Conservation (phyloP, 2,888 invertebrate species). For the Perizoma flavofasciatum region DNA sequence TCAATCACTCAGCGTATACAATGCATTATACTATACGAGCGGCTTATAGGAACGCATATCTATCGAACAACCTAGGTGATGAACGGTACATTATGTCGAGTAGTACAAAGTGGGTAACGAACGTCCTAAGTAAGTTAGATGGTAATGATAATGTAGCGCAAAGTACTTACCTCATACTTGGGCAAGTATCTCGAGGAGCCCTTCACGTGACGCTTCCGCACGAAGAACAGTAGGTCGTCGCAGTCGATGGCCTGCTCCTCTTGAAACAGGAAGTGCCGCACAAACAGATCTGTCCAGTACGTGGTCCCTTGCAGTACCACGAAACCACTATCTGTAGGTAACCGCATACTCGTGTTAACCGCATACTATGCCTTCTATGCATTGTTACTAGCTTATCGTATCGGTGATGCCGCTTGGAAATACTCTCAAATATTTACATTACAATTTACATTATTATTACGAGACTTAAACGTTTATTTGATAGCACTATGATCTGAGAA, state of each 20-base stretch:
- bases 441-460: neutral
- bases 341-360: slow-evolving; percentile 21
- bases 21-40: too few relatives aligned
- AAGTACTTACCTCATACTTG: slow-evolving; percentile 90
- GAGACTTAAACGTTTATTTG: slow-evolving; percentile 11
- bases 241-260: slow-evolving; percentile 94
- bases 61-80: too few relatives aligned
- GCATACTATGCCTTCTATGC: too few relatives aligned
- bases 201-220: slow-evolving; percentile 95
- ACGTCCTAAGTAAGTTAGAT: too few relatives aligned
- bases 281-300: slow-evolving; percentile 98
- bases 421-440: too few relatives aligned
- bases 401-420: too few relatives aligned
- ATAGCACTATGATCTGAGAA: slow-evolving; percentile 7
- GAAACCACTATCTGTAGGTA: slow-evolving; percentile 91
- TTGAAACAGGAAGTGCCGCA: slow-evolving; percentile 96
- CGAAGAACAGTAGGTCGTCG: slow-evolving; percentile 97
- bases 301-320: slow-evolving; percentile 96
- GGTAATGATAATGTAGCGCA: too few relatives aligned
- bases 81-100: too few relatives aligned
- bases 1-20: too few relatives aligned
- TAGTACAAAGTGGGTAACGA: too few relatives aligned
- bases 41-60: too few relatives aligned
- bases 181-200: slow-evolving; percentile 94
- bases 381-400: too few relatives aligned